Base-by-base conservation (phyloP, 1,140 invertebrate genomes). In the honey bee (Apis mellifera) region DNA sequence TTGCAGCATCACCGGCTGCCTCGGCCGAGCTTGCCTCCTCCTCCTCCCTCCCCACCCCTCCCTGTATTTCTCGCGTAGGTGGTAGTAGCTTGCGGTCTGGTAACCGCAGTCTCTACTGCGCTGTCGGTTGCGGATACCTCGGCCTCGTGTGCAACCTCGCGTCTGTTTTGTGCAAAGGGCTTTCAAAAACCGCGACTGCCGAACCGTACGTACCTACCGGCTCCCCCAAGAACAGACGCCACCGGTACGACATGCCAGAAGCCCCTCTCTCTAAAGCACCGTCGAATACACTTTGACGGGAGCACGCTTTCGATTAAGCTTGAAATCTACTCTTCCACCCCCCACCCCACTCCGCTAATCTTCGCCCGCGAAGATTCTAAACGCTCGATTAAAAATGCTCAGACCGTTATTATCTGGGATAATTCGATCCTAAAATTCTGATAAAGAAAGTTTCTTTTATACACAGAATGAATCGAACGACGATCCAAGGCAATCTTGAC, bases 91-190 rank as follows among this genome's bases (percentile, higher is more conserved):
- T 93, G 92, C 74, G 93, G 93, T 92, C 89, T 89, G 66, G 82
- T 89, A 94, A 92, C 92, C 92, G 83, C 91, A 93, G 90, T 93
- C 88, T 93, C 89, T 91, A 90, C 90, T 92, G 89, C 89, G 87
- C 91, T 89, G 86, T 90, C 87, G 91, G 90, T 92, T 91, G 90
- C 87, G 89, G 86, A 91, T 91, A 86, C 89, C 88, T 82, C 78
- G 86, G 82, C 86, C 85, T 90, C 89, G 86, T 88, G 87, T 89
- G 87, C 89, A 81, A 76, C 89, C 87, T 89, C 86, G 79, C 86
- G 86, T 90, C 91, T 93, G 87, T 92, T 93, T 91, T 90, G 87
- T 86, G 84, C 84, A 89, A 86, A 87, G 89, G 82, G 89, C 90
- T 92, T 93, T 92, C 89, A 90, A 92, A 92, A 93, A 92, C 91